A percentile compares a stretch with the other conserved stretches of the same genome.
Conservation (phyloP, 2,888 invertebrate genomes). For the Pristionchus maxplancki region DNA sequence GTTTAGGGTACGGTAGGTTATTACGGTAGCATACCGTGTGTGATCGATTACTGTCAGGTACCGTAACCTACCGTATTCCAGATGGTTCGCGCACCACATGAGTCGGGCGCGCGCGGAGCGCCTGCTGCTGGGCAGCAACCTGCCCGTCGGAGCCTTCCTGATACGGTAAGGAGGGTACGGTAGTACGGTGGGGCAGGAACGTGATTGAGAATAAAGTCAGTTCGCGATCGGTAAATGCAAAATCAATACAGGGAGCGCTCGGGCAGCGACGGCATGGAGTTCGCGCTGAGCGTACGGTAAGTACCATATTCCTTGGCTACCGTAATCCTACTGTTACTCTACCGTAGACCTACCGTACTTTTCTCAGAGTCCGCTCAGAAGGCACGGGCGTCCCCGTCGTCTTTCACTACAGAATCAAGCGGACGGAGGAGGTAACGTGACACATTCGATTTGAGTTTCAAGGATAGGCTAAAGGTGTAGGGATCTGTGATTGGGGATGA, state of each 20-base stretch:
- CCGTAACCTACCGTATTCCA: background rate
- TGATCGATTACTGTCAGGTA: too few relatives aligned
- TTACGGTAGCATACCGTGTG: too few relatives aligned
- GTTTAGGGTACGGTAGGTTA: background rate
- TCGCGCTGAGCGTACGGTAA: conserved; percentile 33
- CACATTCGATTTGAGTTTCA: too few relatives aligned
- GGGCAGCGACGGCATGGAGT: conserved; percentile 9
- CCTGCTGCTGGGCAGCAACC: conserved; percentile 19
- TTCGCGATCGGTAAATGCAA: background rate
- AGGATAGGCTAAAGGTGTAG: too few relatives aligned
- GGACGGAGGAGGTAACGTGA: background rate
- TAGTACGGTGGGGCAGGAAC: background rate
- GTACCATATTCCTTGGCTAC: background rate
- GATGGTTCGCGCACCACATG: conserved; percentile 46
- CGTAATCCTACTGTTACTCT: background rate
- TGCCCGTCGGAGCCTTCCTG: conserved; percentile 14
- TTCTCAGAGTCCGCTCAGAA: conserved; percentile 12
- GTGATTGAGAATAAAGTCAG: background rate
- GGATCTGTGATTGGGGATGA: too few relatives aligned
- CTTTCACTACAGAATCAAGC: conserved; percentile 22
- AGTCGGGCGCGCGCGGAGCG: conserved; percentile 7
- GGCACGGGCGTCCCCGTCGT: background rate
- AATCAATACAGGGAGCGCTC: background rate
- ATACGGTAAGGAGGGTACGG: background rate
- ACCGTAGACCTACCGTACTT: background rate